These are phyloP conservation scores for Sebastes matsubarae DNA, from an alignment of 2,797 vertebrate species.

Conservation along the genomic window DNA sequence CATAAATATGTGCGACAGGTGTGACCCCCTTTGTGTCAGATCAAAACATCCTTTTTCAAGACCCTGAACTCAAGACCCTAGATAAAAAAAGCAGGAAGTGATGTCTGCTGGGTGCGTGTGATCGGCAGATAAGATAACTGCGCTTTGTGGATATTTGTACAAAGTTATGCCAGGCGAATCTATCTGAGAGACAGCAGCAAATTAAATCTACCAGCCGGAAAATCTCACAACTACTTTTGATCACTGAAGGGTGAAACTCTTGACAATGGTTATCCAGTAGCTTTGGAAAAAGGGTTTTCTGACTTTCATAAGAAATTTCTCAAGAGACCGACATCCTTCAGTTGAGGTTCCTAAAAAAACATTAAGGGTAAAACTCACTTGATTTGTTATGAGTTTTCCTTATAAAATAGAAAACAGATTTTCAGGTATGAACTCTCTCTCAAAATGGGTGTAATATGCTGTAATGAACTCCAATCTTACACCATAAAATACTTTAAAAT, in stretches of 20 bases:
- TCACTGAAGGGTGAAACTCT: constrained; percentile 38
- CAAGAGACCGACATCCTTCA: background rate
- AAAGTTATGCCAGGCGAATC: constrained; percentile 24
- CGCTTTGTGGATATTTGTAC: constrained; percentile 51
- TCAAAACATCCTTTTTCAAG: background rate
- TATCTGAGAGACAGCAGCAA: constrained; percentile 38
- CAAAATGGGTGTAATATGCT: background rate
- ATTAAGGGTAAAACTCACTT: background rate
- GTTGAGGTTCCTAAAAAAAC: background rate
- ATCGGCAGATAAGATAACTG: constrained; percentile 49
- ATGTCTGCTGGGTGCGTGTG: constrained; percentile 4
- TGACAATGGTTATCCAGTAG: constrained; percentile 27
- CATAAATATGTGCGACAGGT: background rate
- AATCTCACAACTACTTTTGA: constrained; percentile 43
- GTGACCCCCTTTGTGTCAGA: background rate
- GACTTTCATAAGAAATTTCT: constrained; percentile 6
- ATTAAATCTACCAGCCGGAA: constrained; percentile 50
- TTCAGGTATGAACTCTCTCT: background rate
- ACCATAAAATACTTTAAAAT: background rate
- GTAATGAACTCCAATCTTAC: background rate
- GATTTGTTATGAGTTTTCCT: background rate
- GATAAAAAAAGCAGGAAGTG: constrained; percentile 16
- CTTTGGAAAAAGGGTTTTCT: constrained; percentile 28
- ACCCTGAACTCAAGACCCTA: background rate
- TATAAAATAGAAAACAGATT: background rate